Evolutionary conservation across 2,797 vertebrate species (phyloP), one percentile per base, ranked within the genome.

Genomic region (Gymnoscopelus braueri): DNA sequence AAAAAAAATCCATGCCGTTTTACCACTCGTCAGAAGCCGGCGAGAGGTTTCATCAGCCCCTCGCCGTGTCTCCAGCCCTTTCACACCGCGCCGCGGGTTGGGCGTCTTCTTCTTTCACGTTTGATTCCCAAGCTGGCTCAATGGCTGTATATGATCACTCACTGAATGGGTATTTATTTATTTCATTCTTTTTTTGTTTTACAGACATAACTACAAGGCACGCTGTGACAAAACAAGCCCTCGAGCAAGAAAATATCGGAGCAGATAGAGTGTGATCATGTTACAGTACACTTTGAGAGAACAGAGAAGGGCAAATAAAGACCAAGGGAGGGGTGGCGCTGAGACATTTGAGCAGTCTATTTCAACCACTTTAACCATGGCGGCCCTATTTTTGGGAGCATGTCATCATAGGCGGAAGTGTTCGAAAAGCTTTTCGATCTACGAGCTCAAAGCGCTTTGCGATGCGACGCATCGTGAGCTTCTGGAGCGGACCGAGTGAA

Each of bases 31-130:
- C 84, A 83, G 72, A 5, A 19, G 78, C 73, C 47, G 15, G 63
- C 57, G 74, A 79, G 76, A 24, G 12, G 79, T 87, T 88, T 85
- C 82, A 81, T 85, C 79, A 79, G 81, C 75, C 74, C 75, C 74
- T 70, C 78, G 67, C 67, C 74, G 79, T 73, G 79, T 81, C 70
- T 80, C 70, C 19, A 1, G 60, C 57, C 15, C 64, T 67, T 78
- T 78, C 65, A 58, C 59, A 44, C 69, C 57, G 66, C 75, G 78
- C 60, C 32, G 0, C 4, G 32, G 15, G 78, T 49, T 61, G 71
- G 78, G 60, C 77, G 49, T 80, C 81, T 77, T 78, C 5, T 6
- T 35, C 32, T 35, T 6, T 35, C 55, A 67, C 55, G 77, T 86
- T 86, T 85, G 72, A 84, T 83, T 84, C 66, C 77, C 2, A 29